Evolutionary conservation across 2,888 invertebrate species (phyloP).

Genomic region (Eristalinus sepulchralis): DNA sequence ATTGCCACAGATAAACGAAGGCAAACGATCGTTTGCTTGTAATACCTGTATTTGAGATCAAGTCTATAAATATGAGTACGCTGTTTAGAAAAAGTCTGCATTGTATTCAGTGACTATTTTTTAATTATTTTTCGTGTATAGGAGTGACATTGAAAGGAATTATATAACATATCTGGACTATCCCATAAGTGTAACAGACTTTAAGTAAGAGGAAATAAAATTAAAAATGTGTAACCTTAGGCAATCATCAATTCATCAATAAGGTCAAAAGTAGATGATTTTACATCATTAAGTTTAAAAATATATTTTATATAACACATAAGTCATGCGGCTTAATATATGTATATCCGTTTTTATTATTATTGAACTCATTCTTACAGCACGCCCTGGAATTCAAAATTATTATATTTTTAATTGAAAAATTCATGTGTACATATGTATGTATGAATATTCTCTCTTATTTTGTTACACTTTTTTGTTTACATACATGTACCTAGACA

Average conservation of each 20-base stretch:
- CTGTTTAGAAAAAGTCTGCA: constrained; percentile 31
- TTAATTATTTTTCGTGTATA: constrained; percentile 9
- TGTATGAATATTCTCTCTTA: constrained; percentile 31
- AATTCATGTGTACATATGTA: constrained; percentile 39
- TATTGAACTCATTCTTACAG: constrained; percentile 59
- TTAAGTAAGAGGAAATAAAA: background rate
- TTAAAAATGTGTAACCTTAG: background rate
- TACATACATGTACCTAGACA: constrained; percentile 30
- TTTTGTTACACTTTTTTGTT: constrained; percentile 60
- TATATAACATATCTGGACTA: background rate
- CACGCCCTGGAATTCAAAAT: constrained; percentile 57
- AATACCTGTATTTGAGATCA: constrained; percentile 34
- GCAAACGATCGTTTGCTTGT: constrained; percentile 9
- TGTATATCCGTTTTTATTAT: constrained; percentile 18
- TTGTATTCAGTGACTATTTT: constrained; percentile 1
- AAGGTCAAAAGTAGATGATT: background rate
- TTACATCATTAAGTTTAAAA: background rate
- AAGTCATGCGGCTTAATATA: background rate
- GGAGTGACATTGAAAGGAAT: constrained; percentile 8
- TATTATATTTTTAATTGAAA: constrained; percentile 60
- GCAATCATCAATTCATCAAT: background rate
- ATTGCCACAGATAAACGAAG: background rate
- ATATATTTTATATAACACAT: constrained; percentile 30
- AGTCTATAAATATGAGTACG: constrained; percentile 31
- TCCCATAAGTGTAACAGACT: background rate